Evolutionary conservation across 2,888 invertebrate species (phyloP).

Genomic region (Ceramica pisi): DNA sequence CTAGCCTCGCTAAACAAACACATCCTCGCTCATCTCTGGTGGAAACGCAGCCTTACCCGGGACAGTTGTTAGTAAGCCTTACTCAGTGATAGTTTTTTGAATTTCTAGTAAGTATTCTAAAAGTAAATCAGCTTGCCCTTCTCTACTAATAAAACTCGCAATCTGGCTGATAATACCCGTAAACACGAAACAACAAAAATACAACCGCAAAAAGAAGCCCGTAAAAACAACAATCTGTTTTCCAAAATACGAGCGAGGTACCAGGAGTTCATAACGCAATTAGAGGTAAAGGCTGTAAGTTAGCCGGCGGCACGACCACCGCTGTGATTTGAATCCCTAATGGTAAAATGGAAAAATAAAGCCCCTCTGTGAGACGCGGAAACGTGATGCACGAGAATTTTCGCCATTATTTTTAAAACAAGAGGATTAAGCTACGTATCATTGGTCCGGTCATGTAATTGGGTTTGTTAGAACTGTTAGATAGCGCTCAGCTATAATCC

Average conservation of each 20-base stretch:
- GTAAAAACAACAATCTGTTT: constrained; percentile 57
- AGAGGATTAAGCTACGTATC: constrained; percentile 33
- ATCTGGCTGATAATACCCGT: not conserved
- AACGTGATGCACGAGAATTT: constrained; percentile 47
- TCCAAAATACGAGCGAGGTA: constrained; percentile 63
- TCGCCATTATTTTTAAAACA: constrained; percentile 41
- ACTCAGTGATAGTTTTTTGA: not conserved
- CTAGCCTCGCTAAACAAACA: no score
- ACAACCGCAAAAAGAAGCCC: constrained; percentile 15
- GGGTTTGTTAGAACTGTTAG: constrained; percentile 50
- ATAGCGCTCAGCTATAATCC: constrained; percentile 35
- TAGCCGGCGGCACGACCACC: constrained; percentile 71
- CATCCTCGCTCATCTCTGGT: no score
- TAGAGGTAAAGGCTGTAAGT: constrained; percentile 74
- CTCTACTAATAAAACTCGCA: constrained; percentile 7
- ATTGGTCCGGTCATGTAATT: constrained; percentile 37
- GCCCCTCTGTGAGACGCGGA: constrained; percentile 28
- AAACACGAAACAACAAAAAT: constrained; percentile 18
- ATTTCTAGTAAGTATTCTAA: no score
- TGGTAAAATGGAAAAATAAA: constrained; percentile 64
- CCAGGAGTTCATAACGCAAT: constrained; percentile 80
- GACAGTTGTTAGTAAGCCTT: no score
- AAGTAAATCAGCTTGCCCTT: not conserved
- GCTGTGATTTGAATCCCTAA: constrained; percentile 83
- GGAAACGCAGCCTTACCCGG: no score